A percentile compares a stretch with the other conserved stretches of the same genome.
Conservation (phyloP, 2,113 vertebrate genomes). For the Orycteropus afer region DNA sequence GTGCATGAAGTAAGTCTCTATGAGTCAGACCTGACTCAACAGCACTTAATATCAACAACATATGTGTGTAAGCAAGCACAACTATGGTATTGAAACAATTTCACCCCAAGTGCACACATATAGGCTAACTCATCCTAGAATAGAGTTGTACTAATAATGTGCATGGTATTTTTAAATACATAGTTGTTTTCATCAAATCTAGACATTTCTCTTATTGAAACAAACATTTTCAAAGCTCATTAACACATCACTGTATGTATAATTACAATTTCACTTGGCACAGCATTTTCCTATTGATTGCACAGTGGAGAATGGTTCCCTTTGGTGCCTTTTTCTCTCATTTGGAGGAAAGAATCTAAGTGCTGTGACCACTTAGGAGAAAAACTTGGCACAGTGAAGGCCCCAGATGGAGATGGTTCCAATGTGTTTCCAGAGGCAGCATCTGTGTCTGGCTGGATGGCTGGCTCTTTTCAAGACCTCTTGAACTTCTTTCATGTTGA, state of each 20-base stretch:
- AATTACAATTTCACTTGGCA: slow-evolving; percentile 84
- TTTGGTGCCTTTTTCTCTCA: slow-evolving; percentile 84
- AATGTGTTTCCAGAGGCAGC: slow-evolving; percentile 76
- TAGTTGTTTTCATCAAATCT: slow-evolving; percentile 50
- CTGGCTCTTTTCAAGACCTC: slow-evolving; percentile 76
- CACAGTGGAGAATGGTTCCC: slow-evolving; percentile 84
- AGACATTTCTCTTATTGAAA: slow-evolving; percentile 70
- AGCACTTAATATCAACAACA: no score
- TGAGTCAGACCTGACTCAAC: no score
- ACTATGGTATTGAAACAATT: not conserved
- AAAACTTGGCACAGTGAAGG: slow-evolving; percentile 80
- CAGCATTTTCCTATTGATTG: slow-evolving; percentile 85
- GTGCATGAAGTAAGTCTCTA: no score
- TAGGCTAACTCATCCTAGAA: not conserved
- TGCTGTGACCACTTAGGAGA: slow-evolving; percentile 86
- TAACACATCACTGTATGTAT: slow-evolving; percentile 82
- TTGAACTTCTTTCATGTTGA: slow-evolving; percentile 71
- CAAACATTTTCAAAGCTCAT: slow-evolving; percentile 84
- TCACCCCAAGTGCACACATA: not conserved
- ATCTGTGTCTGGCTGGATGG: slow-evolving; percentile 73
- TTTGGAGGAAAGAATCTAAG: slow-evolving; percentile 84
- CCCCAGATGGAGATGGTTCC: slow-evolving; percentile 83
- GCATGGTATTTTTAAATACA: slow-evolving; percentile 39
- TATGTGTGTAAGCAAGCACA: not conserved
- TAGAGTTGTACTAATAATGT: slow-evolving; percentile 14